Evolutionary conservation across 2,888 invertebrate genomes (phyloP).

Genomic region (Drosophila falleni): DNA sequence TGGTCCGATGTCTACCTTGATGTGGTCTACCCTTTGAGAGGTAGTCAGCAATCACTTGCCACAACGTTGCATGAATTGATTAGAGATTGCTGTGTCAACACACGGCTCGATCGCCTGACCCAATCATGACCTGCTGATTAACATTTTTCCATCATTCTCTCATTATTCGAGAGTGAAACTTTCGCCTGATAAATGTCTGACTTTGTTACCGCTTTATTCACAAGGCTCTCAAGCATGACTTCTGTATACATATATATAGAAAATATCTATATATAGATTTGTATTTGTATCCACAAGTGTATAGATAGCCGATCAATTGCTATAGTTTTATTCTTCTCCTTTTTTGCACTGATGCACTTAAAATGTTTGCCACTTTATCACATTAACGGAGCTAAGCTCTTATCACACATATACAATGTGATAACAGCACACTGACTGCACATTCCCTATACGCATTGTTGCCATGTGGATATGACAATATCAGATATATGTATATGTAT

Average conservation of each 20-base stretch:
- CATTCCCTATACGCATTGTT: slow-evolving; percentile 26
- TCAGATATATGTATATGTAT: background rate
- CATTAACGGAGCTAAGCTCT: slow-evolving; percentile 8
- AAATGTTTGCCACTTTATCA: slow-evolving; percentile 43
- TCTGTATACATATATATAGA: too few species aligned
- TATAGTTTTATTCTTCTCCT: background rate
- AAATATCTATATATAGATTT: too few species aligned
- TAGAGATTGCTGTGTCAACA: slow-evolving; percentile 5
- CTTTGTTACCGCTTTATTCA: background rate
- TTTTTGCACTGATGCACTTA: slow-evolving; percentile 38
- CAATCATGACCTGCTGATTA: slow-evolving; percentile 1
- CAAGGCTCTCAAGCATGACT: too few species aligned
- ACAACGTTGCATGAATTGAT: slow-evolving; percentile 16
- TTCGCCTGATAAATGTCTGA: background rate
- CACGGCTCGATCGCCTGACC: background rate
- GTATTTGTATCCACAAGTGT: background rate
- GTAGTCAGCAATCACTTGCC: slow-evolving; percentile 11
- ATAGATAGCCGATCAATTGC: slow-evolving; percentile 13
- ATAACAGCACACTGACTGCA: slow-evolving; percentile 33
- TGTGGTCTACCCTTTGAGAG: slow-evolving; percentile 31
- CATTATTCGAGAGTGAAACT: slow-evolving; percentile 37
- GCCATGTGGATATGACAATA: slow-evolving; percentile 41
- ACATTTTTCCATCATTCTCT: background rate
- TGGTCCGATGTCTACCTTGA: slow-evolving; percentile 35
- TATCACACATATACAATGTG: slow-evolving; percentile 37